Conservation (phyloP, 2,888 invertebrate species). For the Pheosia tremula region DNA sequence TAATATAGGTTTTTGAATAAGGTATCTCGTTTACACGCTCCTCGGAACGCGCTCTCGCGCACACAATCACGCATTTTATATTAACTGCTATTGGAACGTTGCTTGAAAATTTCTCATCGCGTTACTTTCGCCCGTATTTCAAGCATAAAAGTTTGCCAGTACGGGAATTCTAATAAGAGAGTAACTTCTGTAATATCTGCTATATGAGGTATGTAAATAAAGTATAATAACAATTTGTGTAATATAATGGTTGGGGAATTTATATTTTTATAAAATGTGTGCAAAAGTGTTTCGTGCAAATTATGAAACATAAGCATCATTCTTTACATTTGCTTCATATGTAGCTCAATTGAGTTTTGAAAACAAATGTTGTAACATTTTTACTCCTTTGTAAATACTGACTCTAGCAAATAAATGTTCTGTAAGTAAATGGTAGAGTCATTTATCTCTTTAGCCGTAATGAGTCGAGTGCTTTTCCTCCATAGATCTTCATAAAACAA, state of each 20-base stretch:
- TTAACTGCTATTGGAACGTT: slow-evolving; percentile 31
- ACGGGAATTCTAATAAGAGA: slow-evolving; percentile 33
- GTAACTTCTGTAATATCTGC: slow-evolving; percentile 30
- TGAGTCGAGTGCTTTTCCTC: slow-evolving; percentile 23
- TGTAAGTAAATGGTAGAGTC: slow-evolving; percentile 16
- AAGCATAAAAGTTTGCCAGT: slow-evolving; percentile 23
- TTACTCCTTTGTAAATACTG: slow-evolving; percentile 21
- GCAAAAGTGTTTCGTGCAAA: no score
- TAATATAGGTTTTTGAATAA: slow-evolving; percentile 54
- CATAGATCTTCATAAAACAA: slow-evolving; percentile 10
- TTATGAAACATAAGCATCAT: no score
- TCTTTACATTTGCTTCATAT: no score
- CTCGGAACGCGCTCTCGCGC: slow-evolving; percentile 25
- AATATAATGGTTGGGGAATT: neutral
- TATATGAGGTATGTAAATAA: slow-evolving; percentile 26
- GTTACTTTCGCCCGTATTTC: slow-evolving; percentile 22
- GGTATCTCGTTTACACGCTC: slow-evolving; percentile 34
- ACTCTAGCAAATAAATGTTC: slow-evolving; percentile 22
- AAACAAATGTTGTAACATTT: slow-evolving; percentile 16
- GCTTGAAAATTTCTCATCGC: slow-evolving; percentile 20
- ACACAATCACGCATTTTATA: slow-evolving; percentile 36
- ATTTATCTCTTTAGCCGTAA: slow-evolving; percentile 34
- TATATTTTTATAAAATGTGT: neutral
- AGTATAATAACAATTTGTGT: slow-evolving; percentile 23
- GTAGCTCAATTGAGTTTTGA: neutral